phyloP scores from a whole-genome alignment of 2,113 vertebrate genomes.

The Tetrax tetrax region DNA sequence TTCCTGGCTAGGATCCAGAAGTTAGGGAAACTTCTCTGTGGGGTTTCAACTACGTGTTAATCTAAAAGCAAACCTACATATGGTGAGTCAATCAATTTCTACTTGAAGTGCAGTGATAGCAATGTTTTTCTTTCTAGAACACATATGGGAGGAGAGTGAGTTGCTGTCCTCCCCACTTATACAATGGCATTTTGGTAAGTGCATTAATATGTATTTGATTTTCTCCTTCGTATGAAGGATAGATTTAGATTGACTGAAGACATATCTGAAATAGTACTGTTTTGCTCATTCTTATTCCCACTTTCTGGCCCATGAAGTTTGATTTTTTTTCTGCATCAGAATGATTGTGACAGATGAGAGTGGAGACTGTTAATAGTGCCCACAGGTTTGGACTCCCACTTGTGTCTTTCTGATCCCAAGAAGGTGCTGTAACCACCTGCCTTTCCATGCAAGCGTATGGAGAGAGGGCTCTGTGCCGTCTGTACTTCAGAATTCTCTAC shows the following conservation, averaged over 20 bases:
- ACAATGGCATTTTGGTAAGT: conserved; percentile 22
- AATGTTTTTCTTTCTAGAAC: conserved; percentile 22
- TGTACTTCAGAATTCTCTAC: background rate
- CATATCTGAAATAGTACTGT: background rate
- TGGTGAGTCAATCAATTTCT: conserved; percentile 44
- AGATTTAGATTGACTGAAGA: background rate
- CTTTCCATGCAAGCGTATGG: background rate
- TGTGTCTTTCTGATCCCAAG: background rate
- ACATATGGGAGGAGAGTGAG: conserved; percentile 10
- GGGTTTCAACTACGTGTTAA: conserved; percentile 6
- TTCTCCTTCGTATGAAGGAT: background rate
- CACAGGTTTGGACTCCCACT: background rate
- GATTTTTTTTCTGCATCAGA: background rate
- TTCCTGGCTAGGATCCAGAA: background rate
- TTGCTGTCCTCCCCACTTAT: background rate
- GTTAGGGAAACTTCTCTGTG: background rate
- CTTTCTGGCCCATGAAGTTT: background rate
- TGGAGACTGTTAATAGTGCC: background rate
- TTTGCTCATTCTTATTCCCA: background rate
- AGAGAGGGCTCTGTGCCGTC: background rate
- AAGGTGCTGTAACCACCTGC: background rate
- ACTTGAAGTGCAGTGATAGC: background rate
- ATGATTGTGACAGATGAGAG: conserved; percentile 5
- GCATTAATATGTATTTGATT: conserved; percentile 31
- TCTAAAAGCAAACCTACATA: conserved; percentile 32